Evolutionary conservation across 2,113 vertebrate genomes (phyloP).

Genomic region (Chaenogobius annularis): DNA sequence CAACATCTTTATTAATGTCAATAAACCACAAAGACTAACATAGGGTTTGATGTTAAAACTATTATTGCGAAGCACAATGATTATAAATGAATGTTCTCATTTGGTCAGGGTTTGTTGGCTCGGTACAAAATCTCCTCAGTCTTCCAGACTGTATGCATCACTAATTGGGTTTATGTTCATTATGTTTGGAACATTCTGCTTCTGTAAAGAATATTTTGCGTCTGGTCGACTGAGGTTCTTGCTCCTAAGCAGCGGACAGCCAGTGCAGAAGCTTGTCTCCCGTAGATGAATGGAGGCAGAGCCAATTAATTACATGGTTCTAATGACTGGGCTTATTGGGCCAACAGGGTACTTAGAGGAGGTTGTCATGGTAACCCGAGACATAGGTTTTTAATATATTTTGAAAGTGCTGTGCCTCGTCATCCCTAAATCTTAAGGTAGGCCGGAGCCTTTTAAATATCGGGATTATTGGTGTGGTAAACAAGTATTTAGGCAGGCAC

Average conservation of each 20-base stretch:
- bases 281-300: constrained; percentile 63
- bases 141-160: neutral
- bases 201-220: neutral
- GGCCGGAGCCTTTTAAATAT: constrained; percentile 53
- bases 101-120: neutral
- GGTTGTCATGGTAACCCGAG: constrained; percentile 68
- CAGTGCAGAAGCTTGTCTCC: constrained; percentile 46
- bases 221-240: constrained; percentile 7
- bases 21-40: neutral
- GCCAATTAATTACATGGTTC: constrained; percentile 76
- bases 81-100: neutral
- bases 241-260: constrained; percentile 52
- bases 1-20: neutral
- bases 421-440: constrained; percentile 43
- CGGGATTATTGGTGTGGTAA: constrained; percentile 57
- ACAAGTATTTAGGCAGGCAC: constrained; percentile 52
- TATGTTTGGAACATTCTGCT: neutral
- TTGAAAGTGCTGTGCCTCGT: constrained; percentile 50
- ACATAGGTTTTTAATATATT: constrained; percentile 57
- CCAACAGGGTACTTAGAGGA: constrained; percentile 58
- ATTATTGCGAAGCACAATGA: neutral
- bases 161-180: neutral
- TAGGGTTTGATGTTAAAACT: neutral
- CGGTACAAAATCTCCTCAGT: neutral
- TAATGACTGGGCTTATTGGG: constrained; percentile 67